Evolutionary conservation across 2,797 vertebrate genomes (phyloP).

Genomic region (Artibeus lituratus): DNA sequence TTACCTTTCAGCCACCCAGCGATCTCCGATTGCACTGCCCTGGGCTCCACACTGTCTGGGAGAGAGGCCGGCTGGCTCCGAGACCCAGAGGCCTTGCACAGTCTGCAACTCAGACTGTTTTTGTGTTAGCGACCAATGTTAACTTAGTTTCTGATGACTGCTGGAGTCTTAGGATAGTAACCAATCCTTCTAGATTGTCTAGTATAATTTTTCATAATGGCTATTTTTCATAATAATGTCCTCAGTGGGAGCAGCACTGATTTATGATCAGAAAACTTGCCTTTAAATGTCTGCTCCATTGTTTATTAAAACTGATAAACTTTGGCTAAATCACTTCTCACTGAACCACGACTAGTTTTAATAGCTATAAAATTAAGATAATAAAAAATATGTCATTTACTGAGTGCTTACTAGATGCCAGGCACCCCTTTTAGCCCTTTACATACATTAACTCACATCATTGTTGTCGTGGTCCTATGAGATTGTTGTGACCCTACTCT

Average conservation of each 20-base stretch:
- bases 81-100: not conserved
- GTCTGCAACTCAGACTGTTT: constrained; percentile 38
- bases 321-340: constrained; percentile 19
- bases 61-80: constrained; percentile 58
- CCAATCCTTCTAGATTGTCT: not conserved
- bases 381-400: not conserved
- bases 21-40: not conserved
- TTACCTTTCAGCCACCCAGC: constrained; percentile 53
- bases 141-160: constrained; percentile 57
- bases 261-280: constrained; percentile 48
- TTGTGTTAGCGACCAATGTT: constrained; percentile 64
- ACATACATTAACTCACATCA: not conserved
- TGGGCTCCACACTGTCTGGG: constrained; percentile 72
- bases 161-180: constrained; percentile 16
- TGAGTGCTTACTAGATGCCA: not conserved
- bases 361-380: not conserved
- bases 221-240: constrained; percentile 51
- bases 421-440: not conserved
- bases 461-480: not conserved
- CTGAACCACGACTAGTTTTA: constrained; percentile 42
- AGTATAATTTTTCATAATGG: constrained; percentile 10
- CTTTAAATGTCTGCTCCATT: constrained; percentile 18
- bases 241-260: not conserved
- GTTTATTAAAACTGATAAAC: constrained; percentile 59
- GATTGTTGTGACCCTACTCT: not conserved